Conservation (phyloP, 23 tunicate genomes). For the Oikopleura vanhoeffeni region DNA sequence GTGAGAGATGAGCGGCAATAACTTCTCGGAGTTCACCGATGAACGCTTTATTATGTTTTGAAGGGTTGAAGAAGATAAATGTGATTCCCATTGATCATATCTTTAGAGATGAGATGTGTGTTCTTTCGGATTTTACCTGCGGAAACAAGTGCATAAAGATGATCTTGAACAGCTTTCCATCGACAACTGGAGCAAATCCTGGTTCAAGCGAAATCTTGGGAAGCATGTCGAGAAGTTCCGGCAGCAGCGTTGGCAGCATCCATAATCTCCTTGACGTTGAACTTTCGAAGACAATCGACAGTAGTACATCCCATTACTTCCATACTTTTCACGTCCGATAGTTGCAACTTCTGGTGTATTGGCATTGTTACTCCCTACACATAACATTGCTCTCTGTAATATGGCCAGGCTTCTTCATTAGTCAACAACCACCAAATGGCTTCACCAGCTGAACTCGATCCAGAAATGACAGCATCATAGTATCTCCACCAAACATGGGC, state of each 20-base stretch:
- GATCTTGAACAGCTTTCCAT: neutral
- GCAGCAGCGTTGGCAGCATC: neutral
- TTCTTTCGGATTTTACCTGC: conserved; percentile 20
- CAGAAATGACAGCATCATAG: neutral
- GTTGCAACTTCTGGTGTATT: no score
- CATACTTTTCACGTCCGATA: no score
- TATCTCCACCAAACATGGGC: neutral
- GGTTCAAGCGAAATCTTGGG: neutral
- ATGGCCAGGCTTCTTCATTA: neutral
- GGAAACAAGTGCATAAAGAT: conserved; percentile 23
- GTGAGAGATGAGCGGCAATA: neutral
- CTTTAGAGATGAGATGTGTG: neutral
- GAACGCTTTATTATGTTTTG: neutral
- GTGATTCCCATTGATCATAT: neutral
- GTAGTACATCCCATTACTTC: no score
- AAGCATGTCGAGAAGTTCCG: neutral
- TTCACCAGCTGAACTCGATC: neutral
- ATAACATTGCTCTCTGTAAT: neutral
- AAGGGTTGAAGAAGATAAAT: neutral
- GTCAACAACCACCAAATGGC: neutral
- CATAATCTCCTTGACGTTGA: no score
- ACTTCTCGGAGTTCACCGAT: neutral
- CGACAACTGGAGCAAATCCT: neutral
- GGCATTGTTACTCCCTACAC: no score
- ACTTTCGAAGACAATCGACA: no score